phyloP scores from a whole-genome alignment of 2,113 vertebrate genomes.

The Ia io region DNA sequence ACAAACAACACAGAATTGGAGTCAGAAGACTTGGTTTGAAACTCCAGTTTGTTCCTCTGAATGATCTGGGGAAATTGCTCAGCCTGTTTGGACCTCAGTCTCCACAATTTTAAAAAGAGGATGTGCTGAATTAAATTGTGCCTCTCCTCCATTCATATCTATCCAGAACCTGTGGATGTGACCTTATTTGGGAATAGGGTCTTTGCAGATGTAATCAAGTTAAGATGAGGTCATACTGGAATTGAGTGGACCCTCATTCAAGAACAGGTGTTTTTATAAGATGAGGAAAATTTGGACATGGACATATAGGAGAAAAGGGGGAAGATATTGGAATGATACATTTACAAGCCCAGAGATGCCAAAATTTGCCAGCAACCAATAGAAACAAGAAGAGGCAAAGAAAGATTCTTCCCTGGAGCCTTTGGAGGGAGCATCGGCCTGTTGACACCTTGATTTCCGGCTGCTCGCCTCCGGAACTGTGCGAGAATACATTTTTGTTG shows the following conservation, averaged over 20 bases:
- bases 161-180: neutral
- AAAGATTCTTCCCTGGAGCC: neutral
- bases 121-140: neutral
- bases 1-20: neutral
- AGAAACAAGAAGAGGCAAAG: neutral
- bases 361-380: neutral
- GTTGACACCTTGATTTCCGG: neutral
- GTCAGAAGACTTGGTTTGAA: neutral
- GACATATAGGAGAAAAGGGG: neutral
- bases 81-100: neutral
- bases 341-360: neutral
- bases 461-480: neutral
- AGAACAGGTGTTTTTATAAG: neutral
- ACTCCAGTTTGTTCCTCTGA: neutral
- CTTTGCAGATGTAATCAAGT: neutral
- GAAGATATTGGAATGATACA: neutral
- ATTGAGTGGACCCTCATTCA: neutral
- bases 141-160: neutral
- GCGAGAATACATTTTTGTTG: neutral
- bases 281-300: neutral
- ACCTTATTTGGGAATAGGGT: neutral
- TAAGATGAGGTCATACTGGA: neutral
- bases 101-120: neutral
- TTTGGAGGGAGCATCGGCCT: neutral
- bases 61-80: neutral